phyloP scores from a whole-genome alignment of 2,888 invertebrate genomes.

The Platynereis dumerilii region DNA sequence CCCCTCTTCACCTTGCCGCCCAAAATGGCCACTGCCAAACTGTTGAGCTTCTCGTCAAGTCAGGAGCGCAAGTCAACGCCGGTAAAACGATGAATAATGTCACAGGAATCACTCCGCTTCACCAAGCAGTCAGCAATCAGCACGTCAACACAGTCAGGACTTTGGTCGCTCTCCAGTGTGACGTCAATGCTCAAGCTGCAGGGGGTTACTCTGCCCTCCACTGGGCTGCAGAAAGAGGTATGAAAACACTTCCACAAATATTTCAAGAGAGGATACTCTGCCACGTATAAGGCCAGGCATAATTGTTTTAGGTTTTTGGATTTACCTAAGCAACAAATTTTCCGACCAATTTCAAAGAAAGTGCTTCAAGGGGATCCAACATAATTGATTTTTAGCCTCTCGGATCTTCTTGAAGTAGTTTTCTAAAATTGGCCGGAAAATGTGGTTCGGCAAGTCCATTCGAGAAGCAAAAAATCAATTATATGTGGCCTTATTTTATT shows the following conservation, averaged over 20 bases:
- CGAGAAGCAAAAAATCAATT: too few relatives aligned
- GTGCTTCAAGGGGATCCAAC: too few relatives aligned
- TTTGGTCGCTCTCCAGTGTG: constrained; percentile 28
- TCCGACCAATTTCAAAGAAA: too few relatives aligned
- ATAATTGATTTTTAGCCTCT: too few relatives aligned
- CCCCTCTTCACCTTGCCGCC: constrained; percentile 38
- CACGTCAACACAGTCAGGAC: constrained; percentile 33
- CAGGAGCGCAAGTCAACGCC: constrained; percentile 34
- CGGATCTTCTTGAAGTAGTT: too few relatives aligned
- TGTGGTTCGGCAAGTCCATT: too few relatives aligned
- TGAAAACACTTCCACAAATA: constrained; percentile 21
- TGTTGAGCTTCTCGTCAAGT: constrained; percentile 27
- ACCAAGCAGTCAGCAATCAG: constrained; percentile 38
- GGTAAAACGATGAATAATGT: constrained; percentile 34
- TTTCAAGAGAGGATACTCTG: too few relatives aligned
- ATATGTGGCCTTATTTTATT: too few relatives aligned
- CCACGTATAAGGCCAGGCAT: too few relatives aligned
- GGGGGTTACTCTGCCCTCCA: constrained; percentile 36
- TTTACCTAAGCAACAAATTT: too few relatives aligned
- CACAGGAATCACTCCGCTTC: constrained; percentile 32
- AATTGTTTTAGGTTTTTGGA: too few relatives aligned
- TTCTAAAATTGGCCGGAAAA: too few relatives aligned
- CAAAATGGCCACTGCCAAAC: constrained; percentile 36
- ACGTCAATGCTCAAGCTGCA: constrained; percentile 9
- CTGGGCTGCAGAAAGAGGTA: constrained; percentile 35